Percentiles rank a stretch among this genome's conserved stretches.
These are phyloP conservation scores for Sebastes fasciatus DNA, from an alignment of 2,113 vertebrate species.

Conservation along the genomic window DNA sequence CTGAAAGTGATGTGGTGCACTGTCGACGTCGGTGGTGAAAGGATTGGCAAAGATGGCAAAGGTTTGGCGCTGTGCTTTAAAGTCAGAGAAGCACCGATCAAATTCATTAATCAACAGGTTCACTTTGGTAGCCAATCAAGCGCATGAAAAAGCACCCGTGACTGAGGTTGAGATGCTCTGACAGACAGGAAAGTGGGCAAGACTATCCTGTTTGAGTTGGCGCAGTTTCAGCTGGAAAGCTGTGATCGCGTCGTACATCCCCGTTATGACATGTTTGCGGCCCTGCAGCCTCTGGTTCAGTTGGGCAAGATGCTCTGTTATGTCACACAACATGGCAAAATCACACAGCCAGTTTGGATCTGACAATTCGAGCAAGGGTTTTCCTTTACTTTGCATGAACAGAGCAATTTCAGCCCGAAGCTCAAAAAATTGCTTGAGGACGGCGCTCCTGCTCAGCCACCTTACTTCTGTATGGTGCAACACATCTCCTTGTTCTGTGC, in stretches of 20 bases:
- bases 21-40: slow-evolving; percentile 35
- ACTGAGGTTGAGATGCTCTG: slow-evolving; percentile 29
- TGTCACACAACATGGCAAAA: slow-evolving; percentile 26
- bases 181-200: slow-evolving; percentile 26
- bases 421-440: slow-evolving; percentile 29
- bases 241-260: slow-evolving; percentile 10
- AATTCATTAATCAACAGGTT: slow-evolving; percentile 20
- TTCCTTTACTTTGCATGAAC: slow-evolving; percentile 39
- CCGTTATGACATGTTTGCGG: slow-evolving; percentile 32
- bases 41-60: slow-evolving; percentile 36
- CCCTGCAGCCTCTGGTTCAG: slow-evolving; percentile 22
- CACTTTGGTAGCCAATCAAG: slow-evolving; percentile 29
- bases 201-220: slow-evolving; percentile 27
- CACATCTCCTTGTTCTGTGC: not conserved
- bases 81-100: slow-evolving; percentile 35
- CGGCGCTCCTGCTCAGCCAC: slow-evolving; percentile 9
- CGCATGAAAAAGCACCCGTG: slow-evolving; percentile 15
- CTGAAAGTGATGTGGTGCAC: slow-evolving; percentile 25
- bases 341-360: slow-evolving; percentile 29
- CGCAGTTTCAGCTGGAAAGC: slow-evolving; percentile 33
- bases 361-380: slow-evolving; percentile 17
- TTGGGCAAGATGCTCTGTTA: slow-evolving; percentile 24
- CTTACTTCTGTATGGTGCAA: slow-evolving; percentile 17
- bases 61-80: slow-evolving; percentile 2
- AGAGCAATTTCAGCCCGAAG: slow-evolving; percentile 28